Base-by-base conservation (phyloP, 2,113 vertebrate species). In the Cinclus mexicanus region DNA sequence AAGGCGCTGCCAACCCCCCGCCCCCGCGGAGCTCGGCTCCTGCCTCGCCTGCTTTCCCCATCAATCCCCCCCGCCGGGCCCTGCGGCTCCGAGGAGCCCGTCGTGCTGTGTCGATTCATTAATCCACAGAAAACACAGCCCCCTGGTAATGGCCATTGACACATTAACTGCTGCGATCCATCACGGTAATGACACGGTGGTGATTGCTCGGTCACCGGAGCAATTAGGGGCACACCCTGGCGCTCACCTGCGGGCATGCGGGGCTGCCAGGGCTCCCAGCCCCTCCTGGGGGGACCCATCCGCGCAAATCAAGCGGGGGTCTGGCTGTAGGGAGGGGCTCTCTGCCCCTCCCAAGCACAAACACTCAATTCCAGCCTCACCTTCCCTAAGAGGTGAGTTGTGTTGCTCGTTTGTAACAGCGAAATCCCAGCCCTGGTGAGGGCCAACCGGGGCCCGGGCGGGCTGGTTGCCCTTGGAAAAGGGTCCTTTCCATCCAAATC, bases 121-220 rank as follows among this genome's bases (percentile, higher is more conserved):
- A 96, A 95, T 92, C 83, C 94, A 67, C 87, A 72, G 87, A 57
- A 95, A 97, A 93, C 86, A 90, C 83, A 65, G 35, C 52, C 88
- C 88, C 85, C 83, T 6, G 33, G 94, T 96, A 97, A 96, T 92
- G 86, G 78, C 89, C 97, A 94, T 94, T 93, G 94, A 95, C 93
- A 90, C 86, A 31, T 94, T 92, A 96, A 95, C 81, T 68, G 90
- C 93, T 68, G 74, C 55, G 10, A 93, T 96, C 96, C 92, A 95
- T 96, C 97, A 97, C 10, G 13, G 35, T 49, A 93, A 93, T 33
- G 87, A 83, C 87, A 77, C 63, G 79, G 71, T 0, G 71, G 41
- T 3, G 87, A 77, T 24, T 13, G 63, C 56, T 69, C 59, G 33
- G 87, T 81, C 86, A 88, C 72, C 12, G 14, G 59, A 78, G 85